phyloP scores from a whole-genome alignment of 2,888 invertebrate genomes.

The Pandemis corylana region DNA sequence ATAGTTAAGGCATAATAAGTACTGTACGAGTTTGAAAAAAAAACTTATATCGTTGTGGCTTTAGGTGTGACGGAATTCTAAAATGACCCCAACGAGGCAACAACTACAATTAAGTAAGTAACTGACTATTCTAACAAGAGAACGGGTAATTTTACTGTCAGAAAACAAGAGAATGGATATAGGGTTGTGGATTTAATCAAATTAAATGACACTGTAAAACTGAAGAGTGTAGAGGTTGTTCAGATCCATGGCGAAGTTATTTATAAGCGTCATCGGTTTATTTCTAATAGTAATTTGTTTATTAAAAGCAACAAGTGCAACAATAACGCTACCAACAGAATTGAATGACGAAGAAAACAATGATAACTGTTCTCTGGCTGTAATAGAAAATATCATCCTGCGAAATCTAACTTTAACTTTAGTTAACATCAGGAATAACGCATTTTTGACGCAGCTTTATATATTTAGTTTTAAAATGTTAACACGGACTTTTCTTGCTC shows the following conservation, averaged over 20 bases:
- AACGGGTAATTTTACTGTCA: neutral
- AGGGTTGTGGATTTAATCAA: neutral
- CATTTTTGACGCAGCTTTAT: conserved; percentile 23
- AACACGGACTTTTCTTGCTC: conserved; percentile 28
- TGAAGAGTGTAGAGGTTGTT: neutral
- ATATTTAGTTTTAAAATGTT: conserved; percentile 13
- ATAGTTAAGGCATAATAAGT: too few species aligned
- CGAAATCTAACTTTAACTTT: conserved; percentile 33
- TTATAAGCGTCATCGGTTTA: neutral
- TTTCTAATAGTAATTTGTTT: conserved; percentile 1
- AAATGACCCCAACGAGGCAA: neutral
- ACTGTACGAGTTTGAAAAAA: too few species aligned
- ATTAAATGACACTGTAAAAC: neutral
- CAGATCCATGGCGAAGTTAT: conserved; percentile 17
- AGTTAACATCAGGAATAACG: conserved; percentile 31
- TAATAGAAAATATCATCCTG: conserved; percentile 6
- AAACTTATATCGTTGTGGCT: too few species aligned
- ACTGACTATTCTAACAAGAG: neutral
- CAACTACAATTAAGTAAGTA: neutral
- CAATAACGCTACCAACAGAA: neutral
- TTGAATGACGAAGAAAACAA: conserved; percentile 6
- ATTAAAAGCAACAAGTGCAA: neutral
- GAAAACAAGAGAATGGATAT: neutral
- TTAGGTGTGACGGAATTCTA: neutral
- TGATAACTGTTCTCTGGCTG: conserved; percentile 10